These are phyloP conservation scores for Tenthredo mesomela DNA, from an alignment of 2,888 invertebrate genomes.

Conservation along the genomic window DNA sequence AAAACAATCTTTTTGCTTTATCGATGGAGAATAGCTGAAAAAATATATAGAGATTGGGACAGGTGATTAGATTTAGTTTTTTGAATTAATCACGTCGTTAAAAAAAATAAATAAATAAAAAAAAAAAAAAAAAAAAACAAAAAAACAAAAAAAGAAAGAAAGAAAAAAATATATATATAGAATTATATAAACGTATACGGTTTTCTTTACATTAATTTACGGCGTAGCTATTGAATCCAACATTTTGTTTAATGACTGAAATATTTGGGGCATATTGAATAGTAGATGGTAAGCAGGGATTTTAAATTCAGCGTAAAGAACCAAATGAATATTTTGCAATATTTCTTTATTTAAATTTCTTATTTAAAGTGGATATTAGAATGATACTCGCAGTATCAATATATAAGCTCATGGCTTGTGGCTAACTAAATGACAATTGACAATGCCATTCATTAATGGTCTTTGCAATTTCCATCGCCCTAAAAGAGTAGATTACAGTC, in stretches of 20 bases:
- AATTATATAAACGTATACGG: conserved; percentile 39
- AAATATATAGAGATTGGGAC: conserved; percentile 1
- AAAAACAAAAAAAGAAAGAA: neutral
- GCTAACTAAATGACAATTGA: conserved; percentile 1
- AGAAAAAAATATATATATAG: neutral
- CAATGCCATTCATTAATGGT: conserved; percentile 9
- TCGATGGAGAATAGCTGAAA: neutral
- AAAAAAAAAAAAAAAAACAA: conserved; percentile 4
- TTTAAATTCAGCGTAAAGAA: conserved; percentile 5
- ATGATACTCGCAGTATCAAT: conserved; percentile 29
- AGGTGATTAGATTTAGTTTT: conserved; percentile 25
- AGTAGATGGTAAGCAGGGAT: conserved; percentile 17
- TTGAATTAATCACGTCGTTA: neutral
- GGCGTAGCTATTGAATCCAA: conserved; percentile 11
- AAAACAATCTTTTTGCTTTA: neutral
- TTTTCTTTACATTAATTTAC: conserved; percentile 44
- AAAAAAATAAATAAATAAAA: conserved; percentile 9
- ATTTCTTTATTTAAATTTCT: conserved; percentile 26
- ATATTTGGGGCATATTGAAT: conserved; percentile 32
- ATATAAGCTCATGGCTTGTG: conserved; percentile 29
- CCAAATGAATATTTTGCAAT: conserved; percentile 41
- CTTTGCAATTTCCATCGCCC: neutral
- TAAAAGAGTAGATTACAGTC: conserved; percentile 25
- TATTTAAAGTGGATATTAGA: conserved; percentile 36
- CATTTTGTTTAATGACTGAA: conserved; percentile 22